Evolutionary conservation across 2,888 invertebrate genomes (phyloP).

Genomic region (Eustalomyia histrio): DNA sequence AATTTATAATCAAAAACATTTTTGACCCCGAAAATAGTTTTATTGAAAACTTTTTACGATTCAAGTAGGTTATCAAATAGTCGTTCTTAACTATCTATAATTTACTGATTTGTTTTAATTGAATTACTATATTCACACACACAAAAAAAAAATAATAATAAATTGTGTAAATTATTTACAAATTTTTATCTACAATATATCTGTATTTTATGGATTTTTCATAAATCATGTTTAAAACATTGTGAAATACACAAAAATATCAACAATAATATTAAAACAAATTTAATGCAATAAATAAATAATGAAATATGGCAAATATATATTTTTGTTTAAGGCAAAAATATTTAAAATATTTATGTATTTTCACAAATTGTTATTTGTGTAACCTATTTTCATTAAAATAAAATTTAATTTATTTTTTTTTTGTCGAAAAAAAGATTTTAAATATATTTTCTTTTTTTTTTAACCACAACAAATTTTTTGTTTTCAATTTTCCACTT

Average conservation of each 20-base stretch:
- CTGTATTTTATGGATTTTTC: slow-evolving; percentile 14
- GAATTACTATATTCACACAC: too few species aligned
- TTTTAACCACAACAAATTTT: slow-evolving; percentile 10
- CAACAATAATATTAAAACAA: slow-evolving; percentile 32
- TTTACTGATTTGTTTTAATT: too few species aligned
- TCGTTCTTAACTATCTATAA: too few species aligned
- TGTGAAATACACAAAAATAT: slow-evolving; percentile 35
- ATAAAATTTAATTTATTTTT: slow-evolving; percentile 2
- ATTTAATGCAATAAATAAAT: neutral
- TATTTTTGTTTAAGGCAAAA: neutral
- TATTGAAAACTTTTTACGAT: too few species aligned
- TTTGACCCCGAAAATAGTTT: too few species aligned
- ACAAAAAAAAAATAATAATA: too few species aligned
- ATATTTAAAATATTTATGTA: neutral
- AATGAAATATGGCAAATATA: neutral
- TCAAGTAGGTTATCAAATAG: too few species aligned
- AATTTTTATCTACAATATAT: neutral
- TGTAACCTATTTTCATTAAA: neutral
- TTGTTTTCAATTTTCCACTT: slow-evolving; percentile 28
- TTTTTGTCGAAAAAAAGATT: neutral
- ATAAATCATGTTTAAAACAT: slow-evolving; percentile 44
- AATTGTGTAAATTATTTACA: too few species aligned
- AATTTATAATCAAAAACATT: too few species aligned
- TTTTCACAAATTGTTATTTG: neutral
- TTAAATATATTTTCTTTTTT: neutral